Percentiles rank a stretch among this genome's conserved stretches.
These are phyloP conservation scores for Idaea aversata DNA, from an alignment of 2,888 invertebrate species.

Conservation along the genomic window DNA sequence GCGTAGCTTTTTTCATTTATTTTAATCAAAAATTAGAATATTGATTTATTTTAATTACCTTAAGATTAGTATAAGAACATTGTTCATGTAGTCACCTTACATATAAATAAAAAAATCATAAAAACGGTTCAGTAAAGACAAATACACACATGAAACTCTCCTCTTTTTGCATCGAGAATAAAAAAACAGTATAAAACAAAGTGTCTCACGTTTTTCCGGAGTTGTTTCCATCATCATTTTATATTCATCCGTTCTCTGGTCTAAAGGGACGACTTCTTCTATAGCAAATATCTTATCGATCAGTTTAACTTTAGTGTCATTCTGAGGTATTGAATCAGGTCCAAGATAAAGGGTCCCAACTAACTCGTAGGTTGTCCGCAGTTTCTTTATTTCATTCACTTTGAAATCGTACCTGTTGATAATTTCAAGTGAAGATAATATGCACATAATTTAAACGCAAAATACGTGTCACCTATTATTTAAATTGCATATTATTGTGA, in stretches of 20 bases:
- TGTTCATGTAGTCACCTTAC: too few species aligned
- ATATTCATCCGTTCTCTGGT: constrained; percentile 65
- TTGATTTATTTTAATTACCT: background rate
- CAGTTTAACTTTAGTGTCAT: constrained; percentile 80
- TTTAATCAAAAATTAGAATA: background rate
- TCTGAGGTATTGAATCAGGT: constrained; percentile 74
- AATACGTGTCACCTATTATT: background rate
- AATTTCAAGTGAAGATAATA: background rate
- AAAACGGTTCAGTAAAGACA: background rate
- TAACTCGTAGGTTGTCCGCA: constrained; percentile 60
- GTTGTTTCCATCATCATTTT: constrained; percentile 47
- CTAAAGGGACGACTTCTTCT: constrained; percentile 74
- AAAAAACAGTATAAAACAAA: background rate
- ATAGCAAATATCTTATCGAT: constrained; percentile 84
- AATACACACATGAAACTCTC: background rate
- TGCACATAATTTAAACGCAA: background rate
- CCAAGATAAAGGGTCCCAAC: constrained; percentile 82
- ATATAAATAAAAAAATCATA: too few species aligned
- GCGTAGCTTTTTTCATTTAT: background rate
- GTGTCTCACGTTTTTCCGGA: constrained; percentile 60
- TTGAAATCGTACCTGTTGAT: constrained; percentile 77
- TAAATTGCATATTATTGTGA: too few species aligned
- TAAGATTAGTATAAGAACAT: background rate
- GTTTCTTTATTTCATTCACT: constrained; percentile 68
- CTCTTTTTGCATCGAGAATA: too few species aligned